These are phyloP conservation scores for Rhynchomys soricoides DNA, from an alignment of 2,113 vertebrate genomes.

Conservation along the genomic window DNA sequence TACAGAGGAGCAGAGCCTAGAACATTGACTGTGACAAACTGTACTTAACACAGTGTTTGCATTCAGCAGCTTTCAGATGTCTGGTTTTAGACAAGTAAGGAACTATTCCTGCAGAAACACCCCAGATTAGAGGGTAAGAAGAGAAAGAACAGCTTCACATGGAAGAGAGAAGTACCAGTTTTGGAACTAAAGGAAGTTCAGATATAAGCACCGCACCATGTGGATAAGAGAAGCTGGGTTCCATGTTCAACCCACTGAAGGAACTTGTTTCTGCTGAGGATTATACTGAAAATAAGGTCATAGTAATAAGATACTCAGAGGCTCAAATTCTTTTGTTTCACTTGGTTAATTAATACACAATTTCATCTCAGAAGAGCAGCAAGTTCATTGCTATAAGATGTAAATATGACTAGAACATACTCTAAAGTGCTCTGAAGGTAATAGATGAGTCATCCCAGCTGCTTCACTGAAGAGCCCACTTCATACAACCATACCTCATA, in stretches of 20 bases:
- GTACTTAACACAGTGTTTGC: background rate
- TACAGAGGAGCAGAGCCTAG: background rate
- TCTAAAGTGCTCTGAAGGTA: background rate
- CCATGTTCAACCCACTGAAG: background rate
- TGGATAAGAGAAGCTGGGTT: background rate
- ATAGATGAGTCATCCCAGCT: background rate
- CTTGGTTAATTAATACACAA: background rate
- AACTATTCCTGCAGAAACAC: background rate
- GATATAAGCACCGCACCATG: background rate
- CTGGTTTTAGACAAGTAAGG: conserved; percentile 30
- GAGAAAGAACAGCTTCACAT: background rate
- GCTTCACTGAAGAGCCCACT: fast-evolving
- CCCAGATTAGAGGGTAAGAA: background rate
- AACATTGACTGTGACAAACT: background rate
- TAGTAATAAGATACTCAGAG: background rate
- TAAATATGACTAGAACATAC: background rate
- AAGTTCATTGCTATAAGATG: background rate
- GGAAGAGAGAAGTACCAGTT: background rate
- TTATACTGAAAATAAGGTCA: conserved; percentile 12
- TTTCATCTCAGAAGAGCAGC: background rate
- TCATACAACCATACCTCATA: background rate
- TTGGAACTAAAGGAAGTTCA: conserved; percentile 21
- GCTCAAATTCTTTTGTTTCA: background rate
- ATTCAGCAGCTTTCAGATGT: background rate
- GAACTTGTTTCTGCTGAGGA: background rate